phyloP scores from a whole-genome alignment of 1,140 invertebrate genomes.

The Bombus breviceps region DNA sequence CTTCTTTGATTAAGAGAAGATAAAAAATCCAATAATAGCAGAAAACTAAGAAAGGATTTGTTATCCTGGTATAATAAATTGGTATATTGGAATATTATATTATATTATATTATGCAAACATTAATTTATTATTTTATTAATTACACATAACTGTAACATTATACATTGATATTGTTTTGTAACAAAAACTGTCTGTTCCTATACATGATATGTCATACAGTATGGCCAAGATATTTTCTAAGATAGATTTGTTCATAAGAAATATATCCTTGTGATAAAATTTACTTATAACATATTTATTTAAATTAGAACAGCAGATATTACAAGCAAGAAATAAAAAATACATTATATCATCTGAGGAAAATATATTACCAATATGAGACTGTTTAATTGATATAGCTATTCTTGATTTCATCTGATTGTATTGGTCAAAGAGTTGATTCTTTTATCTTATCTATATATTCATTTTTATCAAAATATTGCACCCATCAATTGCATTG shows the following conservation, averaged over 20 bases:
- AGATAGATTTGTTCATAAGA: background rate
- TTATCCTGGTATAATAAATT: background rate
- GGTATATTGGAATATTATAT: too few relatives aligned
- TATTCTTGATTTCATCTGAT: background rate
- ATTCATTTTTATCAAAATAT: constrained; percentile 36
- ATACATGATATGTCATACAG: background rate
- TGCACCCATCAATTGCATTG: constrained; percentile 21
- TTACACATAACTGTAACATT: background rate
- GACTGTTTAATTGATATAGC: background rate
- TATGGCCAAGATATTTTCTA: background rate
- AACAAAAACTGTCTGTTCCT: constrained; percentile 28
- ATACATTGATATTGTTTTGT: background rate
- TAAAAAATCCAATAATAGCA: background rate
- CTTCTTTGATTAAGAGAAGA: too few relatives aligned
- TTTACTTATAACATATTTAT: constrained; percentile 9
- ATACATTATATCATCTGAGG: background rate
- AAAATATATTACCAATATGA: background rate
- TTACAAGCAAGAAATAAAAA: constrained; percentile 12
- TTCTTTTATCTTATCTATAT: constrained; percentile 31
- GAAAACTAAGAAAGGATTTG: background rate
- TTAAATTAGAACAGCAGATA: background rate
- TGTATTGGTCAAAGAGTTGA: constrained; percentile 12
- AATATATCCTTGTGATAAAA: background rate
- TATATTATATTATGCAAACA: background rate
- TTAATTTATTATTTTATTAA: background rate